Percentiles rank a stretch among this genome's conserved stretches.
Conservation (phyloP, 2,113 vertebrate species). For the Psilopsiagon aymara region DNA sequence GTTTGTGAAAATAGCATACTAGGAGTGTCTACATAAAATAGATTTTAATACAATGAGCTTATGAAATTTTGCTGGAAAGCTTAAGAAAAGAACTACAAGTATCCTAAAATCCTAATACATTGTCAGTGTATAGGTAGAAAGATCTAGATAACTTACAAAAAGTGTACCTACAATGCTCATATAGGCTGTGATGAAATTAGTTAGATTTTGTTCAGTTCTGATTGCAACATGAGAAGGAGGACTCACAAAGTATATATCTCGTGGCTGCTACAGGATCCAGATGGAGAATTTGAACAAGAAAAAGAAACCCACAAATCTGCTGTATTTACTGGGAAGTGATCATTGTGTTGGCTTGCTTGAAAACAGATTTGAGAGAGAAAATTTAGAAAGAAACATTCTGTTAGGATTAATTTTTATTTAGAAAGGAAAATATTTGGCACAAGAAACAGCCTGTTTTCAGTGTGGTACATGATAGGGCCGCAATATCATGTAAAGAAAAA, state of each 20-base stretch:
- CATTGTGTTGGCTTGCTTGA: neutral
- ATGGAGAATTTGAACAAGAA: neutral
- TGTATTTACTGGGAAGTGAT: neutral
- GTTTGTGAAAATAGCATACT: neutral
- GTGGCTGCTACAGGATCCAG: neutral
- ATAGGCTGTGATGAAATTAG: neutral
- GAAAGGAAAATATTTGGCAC: neutral
- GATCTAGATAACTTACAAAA: neutral
- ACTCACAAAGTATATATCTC: neutral
- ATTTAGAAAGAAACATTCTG: neutral
- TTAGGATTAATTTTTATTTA: neutral
- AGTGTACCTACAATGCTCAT: neutral
- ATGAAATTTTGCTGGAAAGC: neutral
- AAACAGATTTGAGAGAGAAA: neutral
- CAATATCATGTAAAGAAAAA: neutral
- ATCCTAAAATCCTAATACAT: neutral
- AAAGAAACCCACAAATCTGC: neutral
- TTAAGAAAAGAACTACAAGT: neutral
- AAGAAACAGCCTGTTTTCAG: neutral
- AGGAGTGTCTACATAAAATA: neutral
- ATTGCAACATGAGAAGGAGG: neutral
- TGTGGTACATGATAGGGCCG: neutral
- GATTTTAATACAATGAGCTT: neutral
- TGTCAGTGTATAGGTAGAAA: neutral
- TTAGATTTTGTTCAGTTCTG: neutral